Base-by-base conservation (phyloP, 2,888 invertebrate genomes). In the Notodonta dromedarius region DNA sequence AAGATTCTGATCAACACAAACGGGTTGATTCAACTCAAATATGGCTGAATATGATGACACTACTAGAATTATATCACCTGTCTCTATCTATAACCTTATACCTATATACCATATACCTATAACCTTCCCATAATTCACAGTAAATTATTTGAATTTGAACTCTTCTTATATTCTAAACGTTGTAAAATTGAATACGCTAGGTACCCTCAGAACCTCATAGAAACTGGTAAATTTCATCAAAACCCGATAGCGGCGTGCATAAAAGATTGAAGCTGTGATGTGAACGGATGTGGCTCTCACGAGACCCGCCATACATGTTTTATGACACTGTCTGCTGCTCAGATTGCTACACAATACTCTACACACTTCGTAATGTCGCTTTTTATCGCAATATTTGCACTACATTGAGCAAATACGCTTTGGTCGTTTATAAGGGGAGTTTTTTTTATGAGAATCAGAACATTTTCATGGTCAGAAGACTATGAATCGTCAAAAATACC, bases 361-460 rank as follows among this genome's bases (percentile, higher is more conserved):
- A 46, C 39, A 55, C 59, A 52, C 52, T 56, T 35, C 39, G 57
- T 44, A 40, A 66, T 60, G 56, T 60, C 63, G 61, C 69, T 75
- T 62, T 63, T 72, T 74, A 71, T 75, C 64, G 58, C 65, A 59
- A 62, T 65, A 62, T 74, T 74, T 71, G 74, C 66, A 64, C 62
- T 56, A 64, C 62, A 71, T 55, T 48, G 62, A 64, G 69, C 66
- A 69, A 63, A 74, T 69, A 59, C 60, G 60, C 56, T 66, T 72
- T 63, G 64, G 65, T 66, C 61, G 66, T 60, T 63, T 58, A 58
- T 62, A 16, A 13, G 13, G 46, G 5, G 46, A 46, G 1, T 35
- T 35, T 35, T 0, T 35, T 35, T 35, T 35, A 5, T 35, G 0
- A 35, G 24, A 24, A 24, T 24, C 24, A 24, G 1, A 35, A 35